Evolutionary conservation across 1,140 invertebrate species (phyloP), one percentile per base, ranked within the genome.

Genomic region (Rhyacophila brunnea): DNA sequence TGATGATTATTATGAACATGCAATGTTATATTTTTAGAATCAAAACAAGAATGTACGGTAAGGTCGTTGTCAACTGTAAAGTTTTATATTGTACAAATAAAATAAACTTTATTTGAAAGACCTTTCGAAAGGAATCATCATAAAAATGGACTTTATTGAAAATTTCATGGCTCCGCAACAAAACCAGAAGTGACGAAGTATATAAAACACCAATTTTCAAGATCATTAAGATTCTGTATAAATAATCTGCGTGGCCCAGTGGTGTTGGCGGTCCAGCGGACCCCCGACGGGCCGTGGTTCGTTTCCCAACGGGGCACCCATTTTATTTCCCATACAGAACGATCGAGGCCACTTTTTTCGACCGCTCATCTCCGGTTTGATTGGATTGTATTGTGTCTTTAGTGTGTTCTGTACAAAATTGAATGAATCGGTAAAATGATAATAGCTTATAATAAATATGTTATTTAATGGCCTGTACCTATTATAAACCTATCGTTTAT

Each of bases 131-230:
- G 23, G 23, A 28, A 28, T 28, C 23, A 28, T 28, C 3, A 3
- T 28, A 28, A 28, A 28, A 28, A 28, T 28, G 23, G 9, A 28
- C 23, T 28, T 28, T 28, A 28, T 28, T 28, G 23, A 28, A 5
- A 28, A 5, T 28, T 28, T 28, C 23, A 47, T 57, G 47, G 34
- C 45, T 38, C n/a, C 13, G 56, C 42, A 53, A 52, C 59, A 59
- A 60, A 60, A 64, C 58, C 62, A 64, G 62, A 64, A 64, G 62
- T 64, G 62, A 64, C 62, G 62, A 64, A 64, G 58, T 64, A 60
- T 60, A 64, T 58, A 60, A 64, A 64, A 58, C 58, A 55, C 45
- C 58, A 49, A 54, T 64, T 64, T 60, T 57, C 47, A 42, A 57
- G 53, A 56, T 64, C 62, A 59, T 64, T 64, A 64, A 60, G 52